phyloP scores from a whole-genome alignment of 2,113 vertebrate genomes.

The Brachirus orientalis region DNA sequence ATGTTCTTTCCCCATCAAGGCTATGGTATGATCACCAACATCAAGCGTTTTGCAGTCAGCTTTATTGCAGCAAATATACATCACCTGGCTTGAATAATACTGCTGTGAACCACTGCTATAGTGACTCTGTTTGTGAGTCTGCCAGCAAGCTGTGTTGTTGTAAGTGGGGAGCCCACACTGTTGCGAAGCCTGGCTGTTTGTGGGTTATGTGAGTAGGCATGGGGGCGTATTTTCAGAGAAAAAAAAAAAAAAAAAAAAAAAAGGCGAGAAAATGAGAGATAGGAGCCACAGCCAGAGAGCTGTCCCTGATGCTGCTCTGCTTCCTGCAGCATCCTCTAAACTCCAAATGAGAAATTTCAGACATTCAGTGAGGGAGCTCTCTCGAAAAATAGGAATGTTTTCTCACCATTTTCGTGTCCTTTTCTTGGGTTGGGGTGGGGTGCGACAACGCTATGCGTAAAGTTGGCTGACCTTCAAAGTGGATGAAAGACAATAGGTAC shows the following conservation, averaged over 20 bases:
- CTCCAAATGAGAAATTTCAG: conserved; percentile 80
- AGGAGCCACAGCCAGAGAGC: conserved; percentile 62
- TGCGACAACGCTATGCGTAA: conserved; percentile 75
- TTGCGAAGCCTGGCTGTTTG: conserved; percentile 58
- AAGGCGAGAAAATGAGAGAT: conserved; percentile 69
- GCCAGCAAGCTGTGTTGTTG: conserved; percentile 66
- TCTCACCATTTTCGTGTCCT: conserved; percentile 56
- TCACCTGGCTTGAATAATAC: conserved; percentile 48
- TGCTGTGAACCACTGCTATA: conserved; percentile 42
- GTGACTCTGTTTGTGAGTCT: conserved; percentile 57
- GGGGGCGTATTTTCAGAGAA: conserved; percentile 65
- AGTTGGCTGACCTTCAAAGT: conserved; percentile 80
- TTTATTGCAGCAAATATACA: conserved; percentile 45
- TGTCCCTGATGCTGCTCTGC: conserved; percentile 68
- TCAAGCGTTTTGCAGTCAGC: conserved; percentile 19
- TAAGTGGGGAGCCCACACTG: conserved; percentile 56
- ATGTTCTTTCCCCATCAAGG: conserved; percentile 13
- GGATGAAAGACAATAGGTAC: conserved; percentile 67
- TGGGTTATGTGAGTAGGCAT: conserved; percentile 60
- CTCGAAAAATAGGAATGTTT: conserved; percentile 75
- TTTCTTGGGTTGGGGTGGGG: conserved; percentile 46
- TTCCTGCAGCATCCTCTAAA: conserved; percentile 75
- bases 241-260: conserved; percentile 13
- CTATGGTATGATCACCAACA: conserved; percentile 7
- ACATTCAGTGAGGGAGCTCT: conserved; percentile 69